phyloP scores from a whole-genome alignment of 2,888 invertebrate genomes.

The Cryptosula pallasiana region DNA sequence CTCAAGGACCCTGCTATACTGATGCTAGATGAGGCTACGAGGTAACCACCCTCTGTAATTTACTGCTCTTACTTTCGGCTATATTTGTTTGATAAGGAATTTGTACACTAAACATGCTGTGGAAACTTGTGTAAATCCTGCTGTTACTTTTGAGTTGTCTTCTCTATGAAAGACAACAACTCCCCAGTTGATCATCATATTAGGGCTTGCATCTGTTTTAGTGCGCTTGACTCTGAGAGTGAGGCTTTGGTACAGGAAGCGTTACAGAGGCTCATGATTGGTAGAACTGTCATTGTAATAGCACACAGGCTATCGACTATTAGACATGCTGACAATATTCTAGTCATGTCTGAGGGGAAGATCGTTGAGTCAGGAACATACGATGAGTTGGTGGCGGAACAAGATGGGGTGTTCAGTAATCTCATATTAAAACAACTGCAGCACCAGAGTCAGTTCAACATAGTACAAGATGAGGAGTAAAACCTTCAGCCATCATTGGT shows the following conservation, averaged over 20 bases:
- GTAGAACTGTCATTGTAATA: slow-evolving; percentile 85
- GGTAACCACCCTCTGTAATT: no score
- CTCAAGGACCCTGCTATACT: slow-evolving; percentile 88
- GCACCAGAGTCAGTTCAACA: not conserved
- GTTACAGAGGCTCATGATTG: slow-evolving; percentile 72
- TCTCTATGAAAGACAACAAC: no score
- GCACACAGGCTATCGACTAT: slow-evolving; percentile 92
- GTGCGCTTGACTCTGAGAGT: slow-evolving; percentile 85
- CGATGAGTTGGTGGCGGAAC: slow-evolving; percentile 64
- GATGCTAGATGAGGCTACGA: slow-evolving; percentile 90
- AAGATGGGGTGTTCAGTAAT: slow-evolving; percentile 74
- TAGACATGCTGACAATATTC: slow-evolving; percentile 81
- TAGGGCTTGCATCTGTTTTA: no score
- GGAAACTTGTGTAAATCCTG: no score
- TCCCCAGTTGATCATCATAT: no score
- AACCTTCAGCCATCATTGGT: no score
- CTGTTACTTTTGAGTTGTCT: no score
- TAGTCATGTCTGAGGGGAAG: slow-evolving; percentile 74
- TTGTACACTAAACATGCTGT: no score
- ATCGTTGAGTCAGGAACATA: slow-evolving; percentile 80
- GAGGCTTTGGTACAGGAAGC: slow-evolving; percentile 85
- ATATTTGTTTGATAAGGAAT: slow-evolving; percentile 28
- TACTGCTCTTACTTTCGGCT: no score
- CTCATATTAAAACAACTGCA: slow-evolving; percentile 56
- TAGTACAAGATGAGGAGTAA: no score